Conservation (phyloP, 2,113 vertebrate genomes). For the Pterocles gutturalis region DNA sequence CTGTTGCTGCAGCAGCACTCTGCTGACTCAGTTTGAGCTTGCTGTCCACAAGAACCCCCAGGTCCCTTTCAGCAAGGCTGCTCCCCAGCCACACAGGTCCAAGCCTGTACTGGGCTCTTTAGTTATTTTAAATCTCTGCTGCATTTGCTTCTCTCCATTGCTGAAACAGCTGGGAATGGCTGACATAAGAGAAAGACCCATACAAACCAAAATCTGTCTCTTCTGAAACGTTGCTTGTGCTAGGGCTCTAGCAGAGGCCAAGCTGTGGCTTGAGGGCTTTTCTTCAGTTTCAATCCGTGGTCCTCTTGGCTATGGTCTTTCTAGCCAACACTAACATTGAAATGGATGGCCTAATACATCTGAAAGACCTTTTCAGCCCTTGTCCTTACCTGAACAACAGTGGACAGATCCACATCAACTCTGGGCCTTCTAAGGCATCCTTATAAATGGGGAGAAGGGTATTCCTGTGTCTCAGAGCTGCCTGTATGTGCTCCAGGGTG, state of each 20-base stretch:
- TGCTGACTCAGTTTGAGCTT: neutral
- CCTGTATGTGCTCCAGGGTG: neutral
- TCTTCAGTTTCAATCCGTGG: neutral
- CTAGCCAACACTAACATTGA: neutral
- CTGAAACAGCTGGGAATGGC: neutral
- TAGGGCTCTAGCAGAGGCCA: neutral
- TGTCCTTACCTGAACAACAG: neutral
- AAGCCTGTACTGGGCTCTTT: too few relatives aligned
- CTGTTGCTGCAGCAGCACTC: neutral
- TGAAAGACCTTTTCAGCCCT: neutral
- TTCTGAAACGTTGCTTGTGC: neutral
- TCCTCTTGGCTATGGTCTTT: neutral
- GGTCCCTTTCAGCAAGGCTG: neutral
- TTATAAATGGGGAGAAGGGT: neutral
- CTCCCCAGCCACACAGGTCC: neutral
- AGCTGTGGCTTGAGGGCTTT: neutral
- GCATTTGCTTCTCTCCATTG: neutral
- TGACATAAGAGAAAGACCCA: neutral
- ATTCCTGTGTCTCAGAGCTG: neutral
- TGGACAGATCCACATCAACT: neutral
- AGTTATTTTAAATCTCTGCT: neutral
- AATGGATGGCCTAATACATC: neutral
- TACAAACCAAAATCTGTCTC: neutral
- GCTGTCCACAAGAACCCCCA: too few relatives aligned
- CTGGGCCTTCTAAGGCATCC: neutral